A percentile compares a stretch with the other conserved stretches of the same genome.
Conservation (phyloP, 2,113 vertebrate species). For the Perccottus glenii region DNA sequence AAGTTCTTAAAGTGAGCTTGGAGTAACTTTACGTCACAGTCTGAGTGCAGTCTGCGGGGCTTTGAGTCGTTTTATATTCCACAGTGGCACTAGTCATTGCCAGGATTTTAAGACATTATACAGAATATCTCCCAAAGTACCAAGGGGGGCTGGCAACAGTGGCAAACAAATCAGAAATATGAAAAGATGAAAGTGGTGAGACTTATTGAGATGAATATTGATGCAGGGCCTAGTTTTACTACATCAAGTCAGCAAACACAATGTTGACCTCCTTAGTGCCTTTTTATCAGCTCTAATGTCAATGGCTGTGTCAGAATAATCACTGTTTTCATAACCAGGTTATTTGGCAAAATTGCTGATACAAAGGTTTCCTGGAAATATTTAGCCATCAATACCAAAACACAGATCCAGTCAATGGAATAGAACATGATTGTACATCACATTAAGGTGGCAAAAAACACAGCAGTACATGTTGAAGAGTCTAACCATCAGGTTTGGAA, state of each 20-base stretch:
- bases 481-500: too few relatives aligned
- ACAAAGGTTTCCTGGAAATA: too few relatives aligned
- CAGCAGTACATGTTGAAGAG: too few relatives aligned
- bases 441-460: too few relatives aligned
- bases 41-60: background rate
- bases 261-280: slow-evolving; percentile 52
- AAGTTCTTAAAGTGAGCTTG: background rate
- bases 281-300: background rate
- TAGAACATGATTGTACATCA: too few relatives aligned
- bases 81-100: slow-evolving; percentile 15
- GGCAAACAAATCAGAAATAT: slow-evolving; percentile 31
- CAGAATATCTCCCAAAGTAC: slow-evolving; percentile 23
- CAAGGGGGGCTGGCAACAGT: background rate
- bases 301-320: slow-evolving; percentile 6
- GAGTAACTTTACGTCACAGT: slow-evolving; percentile 11
- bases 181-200: slow-evolving; percentile 53
- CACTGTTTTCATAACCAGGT: background rate
- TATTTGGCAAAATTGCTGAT: too few relatives aligned
- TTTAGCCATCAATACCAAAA: too few relatives aligned
- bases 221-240: slow-evolving; percentile 43
- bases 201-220: slow-evolving; percentile 60
- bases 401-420: too few relatives aligned
- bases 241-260: slow-evolving; percentile 46
- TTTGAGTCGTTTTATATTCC: slow-evolving; percentile 39
- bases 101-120: slow-evolving; percentile 29